Base-by-base conservation (phyloP, 35 echinoderm and acorn worm genomes). In the Holothuria glaberrima region DNA sequence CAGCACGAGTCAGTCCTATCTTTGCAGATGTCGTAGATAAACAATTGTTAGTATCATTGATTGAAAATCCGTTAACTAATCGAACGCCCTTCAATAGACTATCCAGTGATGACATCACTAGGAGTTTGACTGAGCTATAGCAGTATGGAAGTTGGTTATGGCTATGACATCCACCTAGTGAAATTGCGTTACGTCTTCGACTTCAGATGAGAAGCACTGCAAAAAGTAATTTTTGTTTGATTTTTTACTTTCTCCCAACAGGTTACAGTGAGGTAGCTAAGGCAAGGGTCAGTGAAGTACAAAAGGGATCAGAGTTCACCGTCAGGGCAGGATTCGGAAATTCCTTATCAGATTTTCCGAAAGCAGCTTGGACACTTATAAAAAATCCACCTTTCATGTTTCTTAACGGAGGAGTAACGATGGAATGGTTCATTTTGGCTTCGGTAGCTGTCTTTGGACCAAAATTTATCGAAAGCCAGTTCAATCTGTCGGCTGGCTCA, bases 391-490 rank as follows among this genome's bases (percentile, higher is more conserved):
- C 97, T 17, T 95, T 99, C 61, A 95, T 99, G 93, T 95, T 92
- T 59, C 88, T 99, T n/a, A 95, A 94, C 68, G 82, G 83, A 31
- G 90, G 93, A 12, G 93, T 90, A 2, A 86, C 82, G 6, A 95
- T 93, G 29, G 97, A 99, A 56, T 94, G 93, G 93, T 99, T 98
- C 54, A 88, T 99, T 26, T 59, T 95, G 35, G 89, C 97, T 9
- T 82, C 90, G 0, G 83, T 99, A n/a, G 93, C 97, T 9, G 91
- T 92, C 1, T 99, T 99, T 46, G 97, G 89, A 75, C 93, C 97
- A 30, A 99, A 99, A 86, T 99, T 99, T 87, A 68, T 99, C 41
- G 97, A 99, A 41, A 92, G 90, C 9, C 97, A 99, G 48, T 99
- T 99, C 50, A 99, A 90, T 62, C 30, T 95, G 41, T 68, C 97